Conservation (phyloP, 2,113 vertebrate species). For the Ageneiosus marmoratus region DNA sequence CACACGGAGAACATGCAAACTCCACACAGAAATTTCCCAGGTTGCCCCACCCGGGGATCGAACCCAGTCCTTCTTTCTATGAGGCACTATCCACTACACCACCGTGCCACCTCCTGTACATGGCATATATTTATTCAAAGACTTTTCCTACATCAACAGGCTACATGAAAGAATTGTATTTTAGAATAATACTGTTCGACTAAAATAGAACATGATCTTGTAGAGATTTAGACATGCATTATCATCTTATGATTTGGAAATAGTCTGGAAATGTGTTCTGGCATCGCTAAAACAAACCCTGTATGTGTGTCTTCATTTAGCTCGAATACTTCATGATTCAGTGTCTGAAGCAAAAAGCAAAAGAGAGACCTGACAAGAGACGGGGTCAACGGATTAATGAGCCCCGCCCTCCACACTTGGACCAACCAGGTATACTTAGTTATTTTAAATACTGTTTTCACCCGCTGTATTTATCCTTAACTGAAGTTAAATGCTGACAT, state of each 20-base stretch:
- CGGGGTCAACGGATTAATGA: constrained; percentile 78
- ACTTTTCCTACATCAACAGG: background rate
- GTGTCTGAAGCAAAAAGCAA: constrained; percentile 92
- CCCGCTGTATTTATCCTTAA: no score
- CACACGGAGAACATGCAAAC: no score
- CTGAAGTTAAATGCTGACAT: background rate
- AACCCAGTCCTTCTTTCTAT: no score
- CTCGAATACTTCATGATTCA: constrained; percentile 98
- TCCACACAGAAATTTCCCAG: no score
- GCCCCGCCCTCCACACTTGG: constrained; percentile 85
- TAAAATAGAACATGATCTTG: background rate
- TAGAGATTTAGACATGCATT: background rate
- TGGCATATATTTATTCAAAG: background rate
- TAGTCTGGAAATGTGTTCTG: background rate
- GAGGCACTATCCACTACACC: no score
- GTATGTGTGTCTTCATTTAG: constrained; percentile 67
- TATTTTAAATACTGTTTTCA: no score
- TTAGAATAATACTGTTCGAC: background rate
- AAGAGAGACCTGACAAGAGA: constrained; percentile 87
- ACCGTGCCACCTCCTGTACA: no score
- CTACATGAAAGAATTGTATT: background rate
- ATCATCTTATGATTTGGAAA: background rate
- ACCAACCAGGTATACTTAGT: constrained; percentile 95
- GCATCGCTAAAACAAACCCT: background rate
- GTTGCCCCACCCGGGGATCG: no score